Percentiles rank a stretch among this genome's conserved stretches.
Evolutionary conservation across 2,797 vertebrate species (phyloP).

Genomic region (Podarcis lilfordi): DNA sequence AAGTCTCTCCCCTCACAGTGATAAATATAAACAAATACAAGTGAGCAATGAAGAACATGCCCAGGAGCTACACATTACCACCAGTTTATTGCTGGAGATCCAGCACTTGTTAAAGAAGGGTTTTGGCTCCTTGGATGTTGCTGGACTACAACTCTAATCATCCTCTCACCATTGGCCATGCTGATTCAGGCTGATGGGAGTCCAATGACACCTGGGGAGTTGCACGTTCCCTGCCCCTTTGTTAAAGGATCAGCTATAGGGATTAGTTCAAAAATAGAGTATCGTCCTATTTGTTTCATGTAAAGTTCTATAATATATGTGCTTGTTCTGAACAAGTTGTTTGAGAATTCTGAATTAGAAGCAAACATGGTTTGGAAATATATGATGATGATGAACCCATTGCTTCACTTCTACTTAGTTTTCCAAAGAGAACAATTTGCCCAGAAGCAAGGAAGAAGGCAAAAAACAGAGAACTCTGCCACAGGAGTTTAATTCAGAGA

Average conservation of each 20-base stretch:
- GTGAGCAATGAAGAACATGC: too few species aligned
- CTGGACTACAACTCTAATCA: too few species aligned
- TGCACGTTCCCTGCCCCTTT: too few species aligned
- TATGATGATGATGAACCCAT: not conserved
- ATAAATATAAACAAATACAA: too few species aligned
- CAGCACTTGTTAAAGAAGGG: not conserved
- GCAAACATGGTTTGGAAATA: not conserved
- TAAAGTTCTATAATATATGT: not conserved
- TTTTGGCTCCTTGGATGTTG: too few species aligned
- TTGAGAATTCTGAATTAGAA: not conserved
- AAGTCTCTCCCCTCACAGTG: too few species aligned
- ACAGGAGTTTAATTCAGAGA: rapidly evolving
- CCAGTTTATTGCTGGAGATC: not conserved
- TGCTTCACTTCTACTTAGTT: not conserved
- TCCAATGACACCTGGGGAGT: too few species aligned
- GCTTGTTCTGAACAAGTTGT: not conserved
- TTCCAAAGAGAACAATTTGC: not conserved
- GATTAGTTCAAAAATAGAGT: too few species aligned
- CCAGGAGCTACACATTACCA: not conserved
- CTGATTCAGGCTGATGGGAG: too few species aligned
- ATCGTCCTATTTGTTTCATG: not conserved
- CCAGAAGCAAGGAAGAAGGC: not conserved
- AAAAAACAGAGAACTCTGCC: not conserved
- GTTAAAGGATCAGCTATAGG: too few species aligned
- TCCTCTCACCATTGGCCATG: too few species aligned